Evolutionary conservation across 2,113 vertebrate genomes (phyloP).

Genomic region (Hylia prasina): DNA sequence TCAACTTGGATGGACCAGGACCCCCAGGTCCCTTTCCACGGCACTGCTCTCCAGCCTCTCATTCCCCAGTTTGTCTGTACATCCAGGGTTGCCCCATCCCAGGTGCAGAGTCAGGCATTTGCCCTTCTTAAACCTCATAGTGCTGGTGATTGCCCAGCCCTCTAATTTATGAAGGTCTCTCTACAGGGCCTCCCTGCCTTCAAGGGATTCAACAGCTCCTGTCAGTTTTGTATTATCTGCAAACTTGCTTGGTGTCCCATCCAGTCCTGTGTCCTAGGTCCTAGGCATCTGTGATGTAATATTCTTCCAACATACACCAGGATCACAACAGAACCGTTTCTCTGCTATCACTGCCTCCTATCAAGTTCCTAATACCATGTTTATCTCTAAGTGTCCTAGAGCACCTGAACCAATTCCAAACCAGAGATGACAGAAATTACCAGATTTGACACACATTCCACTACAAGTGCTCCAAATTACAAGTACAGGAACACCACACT

Average conservation of each 20-base stretch:
- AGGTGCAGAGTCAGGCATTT: not conserved
- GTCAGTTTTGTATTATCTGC: not conserved
- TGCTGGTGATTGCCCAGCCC: not conserved
- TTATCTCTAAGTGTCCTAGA: not conserved
- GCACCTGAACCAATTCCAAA: not conserved
- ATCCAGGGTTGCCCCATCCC: not conserved
- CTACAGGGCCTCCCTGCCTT: not conserved
- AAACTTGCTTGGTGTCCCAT: not conserved
- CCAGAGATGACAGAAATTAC: not conserved
- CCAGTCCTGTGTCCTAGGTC: not conserved
- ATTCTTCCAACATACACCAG: not conserved
- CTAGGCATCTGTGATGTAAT: not conserved
- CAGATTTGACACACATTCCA: not conserved
- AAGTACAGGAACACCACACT: not conserved
- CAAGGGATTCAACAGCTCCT: not conserved
- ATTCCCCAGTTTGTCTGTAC: not conserved
- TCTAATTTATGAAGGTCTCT: not conserved
- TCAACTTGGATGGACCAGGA: rapidly evolving
- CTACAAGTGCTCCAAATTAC: not conserved
- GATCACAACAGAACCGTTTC: not conserved
- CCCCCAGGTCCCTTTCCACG: not conserved
- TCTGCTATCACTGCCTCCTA: not conserved
- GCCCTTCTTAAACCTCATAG: not conserved
- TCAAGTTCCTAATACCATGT: not conserved
- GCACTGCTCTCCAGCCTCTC: not conserved